These are phyloP conservation scores for Cylloceria caligata DNA, from an alignment of 2,888 invertebrate genomes.

Conservation along the genomic window DNA sequence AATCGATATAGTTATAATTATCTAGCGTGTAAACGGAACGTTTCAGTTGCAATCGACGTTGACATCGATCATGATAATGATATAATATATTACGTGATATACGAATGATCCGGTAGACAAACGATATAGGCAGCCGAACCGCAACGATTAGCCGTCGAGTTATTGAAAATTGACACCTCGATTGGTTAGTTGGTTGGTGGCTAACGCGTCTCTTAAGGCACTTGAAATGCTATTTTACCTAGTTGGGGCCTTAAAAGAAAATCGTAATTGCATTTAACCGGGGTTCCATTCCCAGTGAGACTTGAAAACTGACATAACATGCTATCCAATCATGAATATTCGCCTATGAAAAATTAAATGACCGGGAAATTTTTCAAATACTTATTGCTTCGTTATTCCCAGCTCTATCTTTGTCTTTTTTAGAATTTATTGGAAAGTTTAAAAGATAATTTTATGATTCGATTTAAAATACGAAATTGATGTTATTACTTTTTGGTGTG, in stretches of 20 bases:
- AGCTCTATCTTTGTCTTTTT: background rate
- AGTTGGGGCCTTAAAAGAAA: constrained; percentile 73
- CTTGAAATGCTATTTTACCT: constrained; percentile 80
- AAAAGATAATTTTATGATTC: background rate
- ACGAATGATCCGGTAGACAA: constrained; percentile 35
- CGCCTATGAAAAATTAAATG: constrained; percentile 63
- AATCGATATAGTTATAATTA: constrained; percentile 24
- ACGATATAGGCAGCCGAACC: constrained; percentile 31
- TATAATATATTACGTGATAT: constrained; percentile 25
- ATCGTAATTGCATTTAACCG: constrained; percentile 67
- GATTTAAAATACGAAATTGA: background rate
- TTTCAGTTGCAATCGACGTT: constrained; percentile 18
- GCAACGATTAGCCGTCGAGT: constrained; percentile 24
- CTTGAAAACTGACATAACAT: constrained; percentile 4
- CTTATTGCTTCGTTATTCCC: background rate
- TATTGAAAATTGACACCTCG: constrained; percentile 71
- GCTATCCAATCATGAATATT: constrained; percentile 65
- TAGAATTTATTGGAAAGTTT: background rate
- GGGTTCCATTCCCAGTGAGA: constrained; percentile 56
- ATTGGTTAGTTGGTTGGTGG: constrained; percentile 72
- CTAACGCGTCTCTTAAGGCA: constrained; percentile 78
- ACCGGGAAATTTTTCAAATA: background rate
- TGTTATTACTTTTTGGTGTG: background rate
- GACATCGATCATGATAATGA: constrained; percentile 26
- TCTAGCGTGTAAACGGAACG: constrained; percentile 31